Conservation (phyloP, 2,888 invertebrate species). For the Melipona bicolor region DNA sequence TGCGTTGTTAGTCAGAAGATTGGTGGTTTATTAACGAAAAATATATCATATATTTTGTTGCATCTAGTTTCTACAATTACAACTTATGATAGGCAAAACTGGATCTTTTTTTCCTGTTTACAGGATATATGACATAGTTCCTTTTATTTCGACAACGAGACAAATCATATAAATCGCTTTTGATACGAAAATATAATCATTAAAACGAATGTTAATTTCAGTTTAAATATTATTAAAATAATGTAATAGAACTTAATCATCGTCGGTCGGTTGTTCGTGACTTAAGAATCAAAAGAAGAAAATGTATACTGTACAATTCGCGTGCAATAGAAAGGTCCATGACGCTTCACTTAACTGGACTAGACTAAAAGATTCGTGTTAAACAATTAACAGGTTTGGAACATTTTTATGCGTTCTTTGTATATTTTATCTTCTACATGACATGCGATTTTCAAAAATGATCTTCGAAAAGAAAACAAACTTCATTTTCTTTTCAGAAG, state of each 20-base stretch:
- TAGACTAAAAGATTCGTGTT: slow-evolving; percentile 6
- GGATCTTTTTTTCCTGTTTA: neutral
- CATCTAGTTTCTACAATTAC: slow-evolving; percentile 23
- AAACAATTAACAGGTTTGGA: neutral
- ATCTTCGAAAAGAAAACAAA: neutral
- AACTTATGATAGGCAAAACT: neutral
- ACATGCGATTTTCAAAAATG: slow-evolving; percentile 1
- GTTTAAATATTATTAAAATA: neutral
- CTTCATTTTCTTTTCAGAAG: neutral
- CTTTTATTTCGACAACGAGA: neutral
- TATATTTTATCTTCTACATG: neutral
- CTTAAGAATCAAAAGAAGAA: neutral
- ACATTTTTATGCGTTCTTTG: neutral
- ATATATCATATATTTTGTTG: slow-evolving; percentile 52
- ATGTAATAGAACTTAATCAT: slow-evolving; percentile 11
- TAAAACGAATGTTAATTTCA: neutral
- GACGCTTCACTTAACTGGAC: slow-evolving; percentile 10
- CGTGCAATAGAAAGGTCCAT: neutral
- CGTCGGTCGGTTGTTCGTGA: neutral
- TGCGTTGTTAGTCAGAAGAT: slow-evolving; percentile 15
- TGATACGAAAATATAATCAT: neutral
- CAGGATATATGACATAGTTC: neutral
- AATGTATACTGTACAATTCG: neutral
- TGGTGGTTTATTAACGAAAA: slow-evolving; percentile 41
- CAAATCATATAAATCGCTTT: neutral